Conservation (phyloP, 2,113 vertebrate species). For the Stegostoma tigrinum region DNA sequence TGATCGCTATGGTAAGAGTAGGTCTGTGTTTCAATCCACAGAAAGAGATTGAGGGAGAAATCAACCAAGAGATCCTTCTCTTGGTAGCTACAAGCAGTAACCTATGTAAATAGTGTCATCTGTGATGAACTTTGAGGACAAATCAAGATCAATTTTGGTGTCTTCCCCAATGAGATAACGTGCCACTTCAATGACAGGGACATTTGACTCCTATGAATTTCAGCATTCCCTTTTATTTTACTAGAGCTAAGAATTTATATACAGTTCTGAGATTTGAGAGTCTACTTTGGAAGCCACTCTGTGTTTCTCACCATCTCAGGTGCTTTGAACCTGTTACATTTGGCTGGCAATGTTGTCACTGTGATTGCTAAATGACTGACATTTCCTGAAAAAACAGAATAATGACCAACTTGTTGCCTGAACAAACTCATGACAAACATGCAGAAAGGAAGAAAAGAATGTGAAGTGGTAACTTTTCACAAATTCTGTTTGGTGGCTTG, state of each 20-base stretch:
- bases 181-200: background rate
- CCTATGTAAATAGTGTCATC: background rate
- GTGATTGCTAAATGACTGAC: background rate
- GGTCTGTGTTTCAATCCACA: background rate
- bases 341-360: background rate
- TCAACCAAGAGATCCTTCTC: background rate
- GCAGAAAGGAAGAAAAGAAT: background rate
- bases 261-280: too few relatives aligned
- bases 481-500: background rate
- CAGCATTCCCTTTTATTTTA: too few relatives aligned
- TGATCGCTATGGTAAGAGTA: background rate
- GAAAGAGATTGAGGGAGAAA: background rate
- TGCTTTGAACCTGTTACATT: background rate
- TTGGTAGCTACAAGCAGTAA: background rate
- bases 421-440: background rate
- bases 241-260: too few relatives aligned
- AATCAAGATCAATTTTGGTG: background rate
- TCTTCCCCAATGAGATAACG: background rate
- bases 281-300: background rate
- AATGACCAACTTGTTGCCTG: background rate
- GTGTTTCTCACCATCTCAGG: background rate
- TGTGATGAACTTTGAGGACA: background rate
- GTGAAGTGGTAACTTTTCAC: background rate
- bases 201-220: too few relatives aligned
- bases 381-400: background rate